Conservation (phyloP, 2,888 invertebrate genomes). For the Ephialtes manifestator region DNA sequence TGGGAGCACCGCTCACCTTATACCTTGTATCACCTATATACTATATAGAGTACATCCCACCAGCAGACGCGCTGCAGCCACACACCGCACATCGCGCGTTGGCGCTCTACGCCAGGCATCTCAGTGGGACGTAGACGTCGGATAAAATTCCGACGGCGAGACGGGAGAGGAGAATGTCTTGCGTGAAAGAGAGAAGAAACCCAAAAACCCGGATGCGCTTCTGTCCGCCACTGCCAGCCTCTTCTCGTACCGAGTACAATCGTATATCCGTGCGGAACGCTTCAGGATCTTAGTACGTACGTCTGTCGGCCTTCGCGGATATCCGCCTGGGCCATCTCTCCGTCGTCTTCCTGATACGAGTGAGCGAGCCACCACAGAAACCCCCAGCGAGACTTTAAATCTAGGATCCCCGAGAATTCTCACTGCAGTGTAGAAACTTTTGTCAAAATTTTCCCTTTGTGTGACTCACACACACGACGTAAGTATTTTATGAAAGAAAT, state of each 20-base stretch:
- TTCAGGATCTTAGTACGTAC: constrained; percentile 29
- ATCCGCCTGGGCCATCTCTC: constrained; percentile 17
- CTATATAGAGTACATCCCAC: constrained; percentile 23
- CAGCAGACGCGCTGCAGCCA: constrained; percentile 2
- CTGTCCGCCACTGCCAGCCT: background rate
- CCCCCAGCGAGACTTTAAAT: constrained; percentile 26
- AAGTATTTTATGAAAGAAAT: background rate
- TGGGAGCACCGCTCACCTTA: constrained; percentile 72
- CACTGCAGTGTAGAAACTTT: background rate
- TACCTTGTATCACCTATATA: constrained; percentile 35
- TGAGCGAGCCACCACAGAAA: background rate
- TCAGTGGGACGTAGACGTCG: constrained; percentile 46
- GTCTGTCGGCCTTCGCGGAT: constrained; percentile 39
- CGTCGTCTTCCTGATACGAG: constrained; percentile 19
- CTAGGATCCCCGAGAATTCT: constrained; percentile 3
- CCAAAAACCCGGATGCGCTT: constrained; percentile 46
- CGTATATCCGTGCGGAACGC: constrained; percentile 18
- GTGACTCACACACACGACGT: background rate
- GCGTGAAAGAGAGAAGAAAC: constrained; percentile 47
- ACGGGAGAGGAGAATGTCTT: constrained; percentile 38
- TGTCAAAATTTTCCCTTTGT: background rate
- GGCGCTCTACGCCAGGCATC: constrained; percentile 34
- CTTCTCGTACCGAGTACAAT: background rate
- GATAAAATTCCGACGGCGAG: constrained; percentile 62
- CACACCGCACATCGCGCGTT: constrained; percentile 23